Base-by-base conservation (phyloP, 1,140 invertebrate genomes). In the Polyergus mexicanus region DNA sequence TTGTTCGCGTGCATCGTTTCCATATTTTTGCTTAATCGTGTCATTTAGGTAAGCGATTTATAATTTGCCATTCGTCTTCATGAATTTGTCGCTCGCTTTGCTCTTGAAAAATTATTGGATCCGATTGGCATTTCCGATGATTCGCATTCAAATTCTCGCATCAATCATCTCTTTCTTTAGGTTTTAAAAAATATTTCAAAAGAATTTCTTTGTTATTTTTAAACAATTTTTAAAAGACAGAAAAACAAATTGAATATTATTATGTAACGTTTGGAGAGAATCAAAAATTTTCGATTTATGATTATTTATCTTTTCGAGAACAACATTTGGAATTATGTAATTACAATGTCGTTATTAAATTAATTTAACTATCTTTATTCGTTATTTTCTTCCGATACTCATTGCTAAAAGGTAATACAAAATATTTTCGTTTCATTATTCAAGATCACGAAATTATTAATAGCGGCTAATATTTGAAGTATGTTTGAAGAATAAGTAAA, bases 21-120 rank as follows among this genome's bases (percentile, higher is more conserved):
- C 32, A 62, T 47, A 85, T 78, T 62, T 85, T 47, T 44, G 8
- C 19, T 22, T 87, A 86, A 86, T 84, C 47, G 80, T 32, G 54
- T 66, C 85, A 83, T 74, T 86, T 86, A 86, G 60, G 78, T 75
- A 86, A 86, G 58, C 78, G 78, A 83, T 25, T 83, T 83, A 74
- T 83, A 83, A 83, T 83, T 83, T 60, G 78, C 68, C 54, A 83
- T 83, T 68, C 68, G 19, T 83, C 78, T 83, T 83, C 78, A 83
- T 83, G 68, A 62, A 83, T 41, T 83, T 83, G 78, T 74, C 78
- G 25, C 38, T 60, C 28, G 25, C 75, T 77, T 77, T 77, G 65
- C 75, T 60, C 60, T 51, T 44, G 47, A 54, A 81, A 81, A 81
- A 81, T 81, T 54, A n/a, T 35, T 38, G 38, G 19, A 19, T 41